phyloP scores from a whole-genome alignment of 2,797 vertebrate genomes.

The Antrozous pallidus region DNA sequence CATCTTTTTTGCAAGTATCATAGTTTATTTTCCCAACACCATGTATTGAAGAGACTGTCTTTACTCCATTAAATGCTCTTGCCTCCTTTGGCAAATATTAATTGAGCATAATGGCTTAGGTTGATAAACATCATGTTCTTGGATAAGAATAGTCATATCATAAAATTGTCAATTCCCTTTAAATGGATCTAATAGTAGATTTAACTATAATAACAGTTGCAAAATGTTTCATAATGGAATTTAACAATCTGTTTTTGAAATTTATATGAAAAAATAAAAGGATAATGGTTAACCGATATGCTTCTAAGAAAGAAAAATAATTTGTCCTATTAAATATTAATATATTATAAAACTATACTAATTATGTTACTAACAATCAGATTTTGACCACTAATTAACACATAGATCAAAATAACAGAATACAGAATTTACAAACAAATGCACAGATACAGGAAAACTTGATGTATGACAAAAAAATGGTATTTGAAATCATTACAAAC shows the following conservation, averaged over 20 bases:
- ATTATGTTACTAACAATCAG: neutral
- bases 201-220: neutral
- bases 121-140: neutral
- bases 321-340: neutral
- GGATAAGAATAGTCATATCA: neutral
- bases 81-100: no score
- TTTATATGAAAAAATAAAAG: neutral
- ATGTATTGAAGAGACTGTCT: no score
- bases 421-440: conserved; percentile 2
- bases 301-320: neutral
- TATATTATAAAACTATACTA: neutral
- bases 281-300: neutral
- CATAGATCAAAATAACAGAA: neutral
- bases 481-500: neutral
- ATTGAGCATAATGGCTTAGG: no score
- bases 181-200: neutral
- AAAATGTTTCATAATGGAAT: neutral
- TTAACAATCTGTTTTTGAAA: neutral
- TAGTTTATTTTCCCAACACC: no score
- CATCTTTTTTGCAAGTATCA: no score
- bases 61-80: no score
- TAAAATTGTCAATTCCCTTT: neutral
- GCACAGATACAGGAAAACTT: neutral
- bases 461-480: neutral
- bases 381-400: neutral